These are phyloP conservation scores for Prietella phreatophila DNA, from an alignment of 2,113 vertebrate species.

Conservation along the genomic window DNA sequence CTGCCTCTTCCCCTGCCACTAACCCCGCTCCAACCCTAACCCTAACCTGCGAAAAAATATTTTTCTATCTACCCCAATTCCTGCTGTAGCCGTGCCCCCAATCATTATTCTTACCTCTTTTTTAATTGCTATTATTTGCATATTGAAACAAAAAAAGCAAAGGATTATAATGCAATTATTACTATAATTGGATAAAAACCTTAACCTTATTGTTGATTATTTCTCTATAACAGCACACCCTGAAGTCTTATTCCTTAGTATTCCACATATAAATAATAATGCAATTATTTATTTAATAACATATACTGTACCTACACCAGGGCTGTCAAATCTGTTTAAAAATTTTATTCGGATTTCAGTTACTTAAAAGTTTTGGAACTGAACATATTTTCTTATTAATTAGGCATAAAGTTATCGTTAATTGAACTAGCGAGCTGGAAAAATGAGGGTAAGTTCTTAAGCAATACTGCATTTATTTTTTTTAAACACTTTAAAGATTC, in stretches of 20 bases:
- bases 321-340: not conserved
- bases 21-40: not conserved
- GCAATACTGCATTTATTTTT: not conserved
- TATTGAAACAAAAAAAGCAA: too few relatives aligned
- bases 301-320: not conserved
- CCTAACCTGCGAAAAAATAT: not conserved
- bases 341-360: not conserved
- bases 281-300: not conserved
- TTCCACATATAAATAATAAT: not conserved
- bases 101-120: not conserved
- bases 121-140: not conserved
- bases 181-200: not conserved
- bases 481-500: too few relatives aligned
- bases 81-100: not conserved
- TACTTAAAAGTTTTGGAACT: not conserved
- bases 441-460: not conserved
- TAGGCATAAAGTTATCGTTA: not conserved
- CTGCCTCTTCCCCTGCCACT: not conserved
- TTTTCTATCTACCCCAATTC: not conserved
- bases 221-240: not conserved
- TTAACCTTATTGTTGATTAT: not conserved
- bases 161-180: too few relatives aligned
- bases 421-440: not conserved
- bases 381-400: not conserved
- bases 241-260: not conserved